Evolutionary conservation across 1,140 invertebrate genomes (phyloP), one percentile per base, ranked within the genome.

Genomic region (Camponotus vicinus): DNA sequence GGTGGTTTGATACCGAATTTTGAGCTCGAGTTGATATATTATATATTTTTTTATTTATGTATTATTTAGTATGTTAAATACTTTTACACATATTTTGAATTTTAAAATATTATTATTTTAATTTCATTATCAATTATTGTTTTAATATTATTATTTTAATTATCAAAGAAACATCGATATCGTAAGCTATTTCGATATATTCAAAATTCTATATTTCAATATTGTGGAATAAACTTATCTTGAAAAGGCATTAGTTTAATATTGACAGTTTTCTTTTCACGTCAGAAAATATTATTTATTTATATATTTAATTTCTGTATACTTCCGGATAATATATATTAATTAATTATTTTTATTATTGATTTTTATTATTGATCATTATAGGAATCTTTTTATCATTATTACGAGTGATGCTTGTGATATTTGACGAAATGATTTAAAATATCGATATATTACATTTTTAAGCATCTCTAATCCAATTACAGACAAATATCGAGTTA

Each of bases 61-160:
- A 52, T 52, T 52, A 52, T 18, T 52, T 45, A 45, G 4, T 18
- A 18, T 18, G 15, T 52, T 18, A 52, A 52, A 15, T 52, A 52
- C 4, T 34, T 45, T 64, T 42, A 2, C 1, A 21, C 11, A 5
- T 18, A 21, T 15, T 75, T 6, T 57, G 9, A n/a, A 5, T 61
- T 42, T 7, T 15, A 40, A 76, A 76, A 61, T 45, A 27, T 77
- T 77, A 8, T 59, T 57, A 61, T 18, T 76, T 32, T 32, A 45
- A 77, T 1, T n/a, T 37, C 2, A 1, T 3, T 32, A 9, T 15
- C 27, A 9, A 0, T 9, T 27, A 27, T 27, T 27, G 27, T 27
- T 27, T 27, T 27, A 76, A 61, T 45, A 27, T 77, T 77, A 8
- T 59, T 59, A 61, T 27, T 76, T 32, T 32, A 45, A 77, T 1